Evolutionary conservation across 2,797 vertebrate species (phyloP).

Genomic region (Naso thynnoides): DNA sequence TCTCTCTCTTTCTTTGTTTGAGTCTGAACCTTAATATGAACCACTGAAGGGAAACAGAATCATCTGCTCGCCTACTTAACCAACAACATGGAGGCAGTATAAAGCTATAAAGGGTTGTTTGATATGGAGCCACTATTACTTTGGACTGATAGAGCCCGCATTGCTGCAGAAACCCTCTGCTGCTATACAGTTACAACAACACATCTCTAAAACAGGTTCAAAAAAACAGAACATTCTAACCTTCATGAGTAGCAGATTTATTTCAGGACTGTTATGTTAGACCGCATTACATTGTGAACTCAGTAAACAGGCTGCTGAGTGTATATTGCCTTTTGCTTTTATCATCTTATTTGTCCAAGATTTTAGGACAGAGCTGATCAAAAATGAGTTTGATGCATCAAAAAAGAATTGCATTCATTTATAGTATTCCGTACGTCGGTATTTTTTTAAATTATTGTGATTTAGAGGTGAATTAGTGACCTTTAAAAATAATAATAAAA

Average conservation of each 20-base stretch:
- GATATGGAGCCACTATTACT: neutral
- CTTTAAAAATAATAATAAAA: neutral
- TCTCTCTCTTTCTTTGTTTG: constrained; percentile 21
- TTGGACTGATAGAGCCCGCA: neutral
- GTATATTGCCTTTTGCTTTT: neutral
- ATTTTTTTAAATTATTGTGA: neutral
- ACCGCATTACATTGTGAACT: no score
- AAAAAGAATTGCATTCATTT: neutral
- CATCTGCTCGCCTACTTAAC: constrained; percentile 28
- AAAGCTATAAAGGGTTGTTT: neutral
- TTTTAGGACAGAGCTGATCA: neutral
- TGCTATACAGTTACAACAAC: neutral
- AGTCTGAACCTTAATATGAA: constrained; percentile 14
- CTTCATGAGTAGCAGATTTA: neutral
- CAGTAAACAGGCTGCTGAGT: no score
- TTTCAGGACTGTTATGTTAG: no score
- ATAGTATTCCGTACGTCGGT: neutral
- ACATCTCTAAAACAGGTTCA: neutral
- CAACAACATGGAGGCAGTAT: constrained; percentile 1
- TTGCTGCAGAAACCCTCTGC: neutral
- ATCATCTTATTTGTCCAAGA: neutral
- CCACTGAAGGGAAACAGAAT: constrained; percentile 30
- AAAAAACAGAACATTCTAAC: neutral
- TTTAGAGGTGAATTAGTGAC: neutral
- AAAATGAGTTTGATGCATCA: neutral